Conservation (phyloP, 1,140 invertebrate species). For the Meteorus sp. region DNA sequence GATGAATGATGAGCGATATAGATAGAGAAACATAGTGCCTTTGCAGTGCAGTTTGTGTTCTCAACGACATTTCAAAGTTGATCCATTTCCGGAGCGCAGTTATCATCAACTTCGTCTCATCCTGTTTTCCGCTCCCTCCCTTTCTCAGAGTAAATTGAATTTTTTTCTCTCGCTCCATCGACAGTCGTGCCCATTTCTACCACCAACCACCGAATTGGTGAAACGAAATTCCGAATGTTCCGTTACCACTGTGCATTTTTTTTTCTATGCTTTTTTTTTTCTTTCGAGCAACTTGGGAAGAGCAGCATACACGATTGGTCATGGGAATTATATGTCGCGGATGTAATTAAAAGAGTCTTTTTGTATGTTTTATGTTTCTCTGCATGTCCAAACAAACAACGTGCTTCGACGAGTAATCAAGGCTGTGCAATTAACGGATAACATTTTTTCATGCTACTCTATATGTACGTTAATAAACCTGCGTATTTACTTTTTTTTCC, state of each 20-base stretch:
- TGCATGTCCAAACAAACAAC: background rate
- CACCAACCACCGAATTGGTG: background rate
- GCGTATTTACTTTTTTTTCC: too few relatives aligned
- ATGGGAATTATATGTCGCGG: background rate
- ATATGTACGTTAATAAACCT: too few relatives aligned
- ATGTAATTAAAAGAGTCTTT: too few relatives aligned
- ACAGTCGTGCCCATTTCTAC: background rate
- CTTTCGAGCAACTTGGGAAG: background rate
- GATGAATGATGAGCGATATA: background rate
- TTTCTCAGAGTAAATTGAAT: conserved; percentile 16
- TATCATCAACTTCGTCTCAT: conserved; percentile 4
- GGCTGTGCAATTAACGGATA: background rate
- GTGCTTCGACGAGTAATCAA: background rate
- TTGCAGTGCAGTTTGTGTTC: background rate
- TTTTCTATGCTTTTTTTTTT: background rate
- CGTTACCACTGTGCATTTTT: background rate
- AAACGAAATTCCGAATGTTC: conserved; percentile 6
- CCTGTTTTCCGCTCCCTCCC: too few relatives aligned
- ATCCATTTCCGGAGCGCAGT: conserved; percentile 6
- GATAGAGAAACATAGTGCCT: background rate
- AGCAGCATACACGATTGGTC: background rate
- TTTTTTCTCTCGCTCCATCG: background rate
- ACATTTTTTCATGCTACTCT: background rate
- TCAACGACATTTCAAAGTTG: conserved; percentile 9
- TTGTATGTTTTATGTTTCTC: background rate